phyloP scores from a whole-genome alignment of 2,113 vertebrate genomes.

The Sylvietta virens region DNA sequence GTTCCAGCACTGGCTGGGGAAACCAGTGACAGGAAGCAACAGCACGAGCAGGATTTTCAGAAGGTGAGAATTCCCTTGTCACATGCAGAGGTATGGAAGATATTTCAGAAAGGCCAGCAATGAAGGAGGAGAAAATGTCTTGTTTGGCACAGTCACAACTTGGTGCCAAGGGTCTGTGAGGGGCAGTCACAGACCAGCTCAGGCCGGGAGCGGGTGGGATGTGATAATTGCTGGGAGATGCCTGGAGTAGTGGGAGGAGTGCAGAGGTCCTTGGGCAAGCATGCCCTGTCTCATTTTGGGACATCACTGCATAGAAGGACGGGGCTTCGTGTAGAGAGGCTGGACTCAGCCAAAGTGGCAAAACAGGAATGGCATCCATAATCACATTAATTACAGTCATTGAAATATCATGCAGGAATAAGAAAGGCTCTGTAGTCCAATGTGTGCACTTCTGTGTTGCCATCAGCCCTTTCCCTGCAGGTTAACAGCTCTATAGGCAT shows the following conservation, averaged over 20 bases:
- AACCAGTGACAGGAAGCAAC: background rate
- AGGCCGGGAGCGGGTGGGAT: background rate
- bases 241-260: background rate
- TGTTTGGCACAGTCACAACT: background rate
- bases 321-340: background rate
- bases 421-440: background rate
- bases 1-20: rapidly evolving
- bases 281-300: background rate
- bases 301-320: background rate
- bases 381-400: background rate
- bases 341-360: background rate
- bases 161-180: background rate
- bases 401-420: background rate
- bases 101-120: background rate
- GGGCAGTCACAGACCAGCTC: background rate
- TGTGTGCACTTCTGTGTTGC: background rate
- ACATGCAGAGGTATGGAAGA: background rate
- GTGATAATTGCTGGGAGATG: background rate
- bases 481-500: background rate
- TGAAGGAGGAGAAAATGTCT: background rate
- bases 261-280: background rate
- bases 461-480: background rate
- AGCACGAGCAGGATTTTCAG: background rate
- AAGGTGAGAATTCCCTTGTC: background rate
- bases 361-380: background rate